Evolutionary conservation across 2,888 invertebrate species (phyloP), one percentile per base, ranked within the genome.

Genomic region (Parnassius apollo): DNA sequence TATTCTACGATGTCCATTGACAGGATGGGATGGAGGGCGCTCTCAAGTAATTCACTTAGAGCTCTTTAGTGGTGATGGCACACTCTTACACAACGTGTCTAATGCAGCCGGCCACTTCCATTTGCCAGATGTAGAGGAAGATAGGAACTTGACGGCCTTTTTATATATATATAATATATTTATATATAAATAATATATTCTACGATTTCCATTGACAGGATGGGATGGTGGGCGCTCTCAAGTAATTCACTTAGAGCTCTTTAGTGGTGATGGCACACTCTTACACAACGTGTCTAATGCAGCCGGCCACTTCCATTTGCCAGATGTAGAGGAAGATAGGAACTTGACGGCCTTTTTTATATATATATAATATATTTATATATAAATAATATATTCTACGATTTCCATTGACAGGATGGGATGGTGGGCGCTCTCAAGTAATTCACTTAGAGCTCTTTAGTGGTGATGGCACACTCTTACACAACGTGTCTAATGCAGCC

Each of bases 1-100:
- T 11, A 18, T 50, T n/a, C 18, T 10, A 22, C 18, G 13, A 18
- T 49, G 9, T 13, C n/a, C 13, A 49, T 49, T 49, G 9, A 46
- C 18, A 89, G 89, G 80, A 10, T 88, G 87, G 88, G 83, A 87
- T 57, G 87, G 86, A 1, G 88, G 88, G 0, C 79, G 88, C 0
- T 73, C 80, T 0, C 88, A 87, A 66, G 75, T 65, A 0, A 65
- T 88, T 0, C 83, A 85, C 61, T 62, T 88, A 0, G 83, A 85
- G 25, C 65, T 88, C 0, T 61, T 76, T 0, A 73, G 76, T 12
- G 57, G 69, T 0, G 71, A 74, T 2, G 85, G 82, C 0, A 66
- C 68, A 11, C 51, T 75, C 0, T 42, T 83, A 0, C 75, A 75
- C 62, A 85, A 87, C 62, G 64, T 75, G 10, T 72, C 83, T 0